A percentile compares a stretch with the other conserved stretches of the same genome.
These are phyloP conservation scores for Cotesia glomerata DNA, from an alignment of 1,140 invertebrate species.

Conservation along the genomic window DNA sequence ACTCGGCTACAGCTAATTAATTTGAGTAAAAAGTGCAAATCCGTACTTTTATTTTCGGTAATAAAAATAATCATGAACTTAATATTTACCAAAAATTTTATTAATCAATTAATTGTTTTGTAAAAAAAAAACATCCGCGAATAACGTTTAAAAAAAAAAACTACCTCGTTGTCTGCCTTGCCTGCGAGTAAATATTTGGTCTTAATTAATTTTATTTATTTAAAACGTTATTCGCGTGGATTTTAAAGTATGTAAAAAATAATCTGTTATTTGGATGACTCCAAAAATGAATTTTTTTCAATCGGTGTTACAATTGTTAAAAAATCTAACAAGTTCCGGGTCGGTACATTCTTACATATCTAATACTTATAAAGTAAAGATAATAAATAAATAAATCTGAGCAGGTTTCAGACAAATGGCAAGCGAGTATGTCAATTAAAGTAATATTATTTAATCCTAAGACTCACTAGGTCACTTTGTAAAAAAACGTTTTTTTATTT, in stretches of 20 bases:
- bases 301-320: not conserved
- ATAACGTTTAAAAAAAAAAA: constrained; percentile 4
- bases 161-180: constrained; percentile 9
- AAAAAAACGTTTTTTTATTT: too few relatives aligned
- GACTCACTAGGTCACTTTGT: constrained; percentile 14
- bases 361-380: constrained; percentile 22
- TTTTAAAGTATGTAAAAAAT: constrained; percentile 20
- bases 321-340: constrained; percentile 38
- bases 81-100: too few relatives aligned
- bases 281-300: constrained; percentile 32
- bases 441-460: constrained; percentile 50
- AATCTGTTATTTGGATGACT: constrained; percentile 49
- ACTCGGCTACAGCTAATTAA: too few relatives aligned
- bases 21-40: too few relatives aligned
- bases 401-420: constrained; percentile 53
- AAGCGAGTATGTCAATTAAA: constrained; percentile 52
- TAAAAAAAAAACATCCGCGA: not conserved
- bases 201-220: not conserved
- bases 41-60: too few relatives aligned
- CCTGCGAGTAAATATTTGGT: not conserved
- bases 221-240: constrained; percentile 37
- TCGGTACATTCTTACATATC: constrained; percentile 53
- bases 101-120: too few relatives aligned
- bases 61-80: too few relatives aligned
- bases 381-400: constrained; percentile 43